phyloP scores from a whole-genome alignment of 2,113 vertebrate genomes.

The Coptodon bakossiorum region DNA sequence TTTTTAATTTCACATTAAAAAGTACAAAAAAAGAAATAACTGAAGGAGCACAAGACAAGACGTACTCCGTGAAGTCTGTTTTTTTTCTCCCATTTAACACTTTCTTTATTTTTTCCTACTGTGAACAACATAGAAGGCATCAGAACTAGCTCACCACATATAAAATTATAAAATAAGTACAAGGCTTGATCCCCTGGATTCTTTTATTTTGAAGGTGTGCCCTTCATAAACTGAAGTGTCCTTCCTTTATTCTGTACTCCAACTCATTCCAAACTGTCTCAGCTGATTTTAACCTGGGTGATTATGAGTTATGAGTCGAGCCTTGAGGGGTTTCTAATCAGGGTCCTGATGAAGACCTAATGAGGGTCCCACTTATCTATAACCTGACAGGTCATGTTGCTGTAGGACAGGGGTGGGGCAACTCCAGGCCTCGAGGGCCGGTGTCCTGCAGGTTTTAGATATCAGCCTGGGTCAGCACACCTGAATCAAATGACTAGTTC shows the following conservation, averaged over 20 bases:
- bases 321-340: not conserved
- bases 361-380: not conserved
- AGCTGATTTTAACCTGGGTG: not conserved
- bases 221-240: not conserved
- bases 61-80: not conserved
- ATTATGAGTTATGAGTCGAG: accelerated
- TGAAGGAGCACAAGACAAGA: not conserved
- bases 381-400: accelerated
- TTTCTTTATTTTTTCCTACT: not conserved
- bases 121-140: not conserved
- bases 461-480: accelerated
- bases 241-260: not conserved
- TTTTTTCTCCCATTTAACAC: not conserved
- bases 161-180: not conserved
- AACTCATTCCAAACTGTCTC: not conserved
- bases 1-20: not conserved
- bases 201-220: not conserved
- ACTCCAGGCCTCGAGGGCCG: not conserved
- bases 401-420: not conserved
- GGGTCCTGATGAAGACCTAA: not conserved
- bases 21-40: accelerated
- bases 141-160: not conserved
- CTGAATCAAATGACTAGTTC: not conserved
- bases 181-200: not conserved
- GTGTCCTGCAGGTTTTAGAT: not conserved